Evolutionary conservation across 2,888 invertebrate genomes (phyloP).

Genomic region (Nineta flava): DNA sequence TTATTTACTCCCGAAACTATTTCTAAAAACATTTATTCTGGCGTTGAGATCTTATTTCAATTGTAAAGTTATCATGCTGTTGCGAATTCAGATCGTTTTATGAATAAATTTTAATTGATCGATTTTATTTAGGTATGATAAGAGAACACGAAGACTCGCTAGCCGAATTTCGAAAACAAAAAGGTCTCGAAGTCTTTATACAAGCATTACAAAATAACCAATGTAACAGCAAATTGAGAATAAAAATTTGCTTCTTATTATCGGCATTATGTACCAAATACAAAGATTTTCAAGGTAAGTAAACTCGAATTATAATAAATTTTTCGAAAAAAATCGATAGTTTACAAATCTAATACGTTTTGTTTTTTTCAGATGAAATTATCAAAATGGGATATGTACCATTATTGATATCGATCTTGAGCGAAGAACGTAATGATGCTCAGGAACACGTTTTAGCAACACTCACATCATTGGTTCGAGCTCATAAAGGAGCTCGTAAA

Average conservation of each 20-base stretch:
- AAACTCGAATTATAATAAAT: background rate
- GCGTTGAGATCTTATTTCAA: no score
- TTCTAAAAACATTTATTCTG: no score
- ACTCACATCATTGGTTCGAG: conserved; percentile 27
- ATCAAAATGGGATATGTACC: conserved; percentile 14
- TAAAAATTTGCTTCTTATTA: conserved; percentile 60
- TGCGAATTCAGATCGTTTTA: no score
- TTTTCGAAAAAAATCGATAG: background rate
- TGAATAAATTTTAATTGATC: no score
- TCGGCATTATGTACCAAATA: conserved; percentile 38
- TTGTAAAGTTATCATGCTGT: no score
- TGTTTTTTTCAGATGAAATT: conserved; percentile 11
- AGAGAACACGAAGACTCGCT: conserved; percentile 46
- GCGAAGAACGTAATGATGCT: conserved; percentile 17
- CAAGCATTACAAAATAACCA: conserved; percentile 35
- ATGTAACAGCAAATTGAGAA: conserved; percentile 37
- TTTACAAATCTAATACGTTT: no score
- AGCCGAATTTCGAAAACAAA: conserved; percentile 39
- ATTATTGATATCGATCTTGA: conserved; percentile 12
- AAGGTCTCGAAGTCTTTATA: conserved; percentile 48
- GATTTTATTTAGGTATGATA: conserved; percentile 36
- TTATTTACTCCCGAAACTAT: no score
- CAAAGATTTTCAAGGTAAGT: conserved; percentile 36
- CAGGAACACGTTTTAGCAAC: conserved; percentile 36
- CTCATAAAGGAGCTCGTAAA: conserved; percentile 24